phyloP scores from a whole-genome alignment of 64 coral and sea anemone genomes.

The Porites australiensis region DNA sequence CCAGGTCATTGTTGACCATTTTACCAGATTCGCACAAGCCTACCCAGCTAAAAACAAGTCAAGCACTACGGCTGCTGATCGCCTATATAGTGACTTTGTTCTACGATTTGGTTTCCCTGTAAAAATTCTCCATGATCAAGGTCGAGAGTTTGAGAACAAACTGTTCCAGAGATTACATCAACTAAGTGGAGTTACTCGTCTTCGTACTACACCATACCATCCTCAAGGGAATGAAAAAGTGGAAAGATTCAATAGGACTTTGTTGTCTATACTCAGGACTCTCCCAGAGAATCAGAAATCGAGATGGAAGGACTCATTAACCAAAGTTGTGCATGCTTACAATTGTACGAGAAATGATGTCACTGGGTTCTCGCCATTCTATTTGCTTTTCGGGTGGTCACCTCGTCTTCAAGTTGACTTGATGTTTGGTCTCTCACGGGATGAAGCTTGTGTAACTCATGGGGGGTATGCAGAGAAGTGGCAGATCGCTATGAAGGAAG shows the following conservation, averaged over 20 bases:
- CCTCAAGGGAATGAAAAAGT: conserved; percentile 18
- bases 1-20: conserved; percentile 7
- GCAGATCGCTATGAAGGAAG: conserved; percentile 57
- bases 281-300: conserved; percentile 58
- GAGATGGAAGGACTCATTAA: conserved; percentile 58
- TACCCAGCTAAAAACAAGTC: conserved; percentile 48
- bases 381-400: conserved; percentile 58
- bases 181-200: conserved; percentile 2
- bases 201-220: conserved; percentile 37
- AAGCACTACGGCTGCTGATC: background rate
- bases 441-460: conserved; percentile 24
- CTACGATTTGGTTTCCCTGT: conserved; percentile 45
- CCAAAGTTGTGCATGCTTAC: conserved; percentile 72
- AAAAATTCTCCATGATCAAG: conserved; percentile 44
- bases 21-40: conserved; percentile 53
- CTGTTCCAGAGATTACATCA: background rate
- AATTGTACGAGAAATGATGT: conserved; percentile 52
- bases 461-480: conserved; percentile 54
- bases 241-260: conserved; percentile 42
- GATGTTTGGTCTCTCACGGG: conserved; percentile 45
- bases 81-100: conserved; percentile 17
- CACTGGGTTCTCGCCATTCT: conserved; percentile 65
- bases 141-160: conserved; percentile 41
- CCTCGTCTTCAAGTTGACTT: conserved; percentile 70
- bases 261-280: conserved; percentile 49